Evolutionary conservation across 2,113 vertebrate genomes (phyloP).

Genomic region (Chitala chitala): DNA sequence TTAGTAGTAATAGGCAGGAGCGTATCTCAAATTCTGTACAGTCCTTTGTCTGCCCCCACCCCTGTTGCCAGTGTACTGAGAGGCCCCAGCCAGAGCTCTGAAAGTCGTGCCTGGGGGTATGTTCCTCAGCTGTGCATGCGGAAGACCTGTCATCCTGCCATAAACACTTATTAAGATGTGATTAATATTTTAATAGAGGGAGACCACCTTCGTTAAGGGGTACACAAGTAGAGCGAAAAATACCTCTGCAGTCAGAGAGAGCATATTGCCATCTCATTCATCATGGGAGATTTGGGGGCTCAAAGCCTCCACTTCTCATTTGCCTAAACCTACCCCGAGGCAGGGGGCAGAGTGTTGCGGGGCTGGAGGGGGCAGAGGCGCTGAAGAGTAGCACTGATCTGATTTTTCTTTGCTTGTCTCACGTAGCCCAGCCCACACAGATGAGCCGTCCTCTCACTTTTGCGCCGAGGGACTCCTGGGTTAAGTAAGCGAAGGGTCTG

Average conservation of each 20-base stretch:
- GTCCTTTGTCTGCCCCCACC: neutral
- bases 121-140: slow-evolving; percentile 11
- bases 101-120: slow-evolving; percentile 2
- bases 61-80: neutral
- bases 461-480: neutral
- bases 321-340: neutral
- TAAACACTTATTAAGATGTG: slow-evolving; percentile 26
- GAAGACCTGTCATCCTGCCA: slow-evolving; percentile 6
- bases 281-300: neutral
- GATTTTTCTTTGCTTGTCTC: slow-evolving; percentile 7
- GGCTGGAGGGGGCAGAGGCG: neutral
- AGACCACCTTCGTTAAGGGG: slow-evolving; percentile 12
- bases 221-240: slow-evolving; percentile 14
- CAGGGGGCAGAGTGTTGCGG: too few relatives aligned
- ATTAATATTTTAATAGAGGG: slow-evolving; percentile 19
- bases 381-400: neutral
- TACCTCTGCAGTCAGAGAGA: neutral
- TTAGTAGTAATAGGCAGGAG: neutral
- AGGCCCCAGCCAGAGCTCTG: neutral
- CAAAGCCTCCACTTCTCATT: slow-evolving; percentile 7
- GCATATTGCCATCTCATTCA: neutral
- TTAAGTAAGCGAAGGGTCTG: neutral
- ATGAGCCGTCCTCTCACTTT: neutral
- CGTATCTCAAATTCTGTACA: neutral
- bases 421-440: neutral